These are phyloP conservation scores for Platyrinchus mystaceus DNA, from an alignment of 2,797 vertebrate genomes.

Conservation along the genomic window DNA sequence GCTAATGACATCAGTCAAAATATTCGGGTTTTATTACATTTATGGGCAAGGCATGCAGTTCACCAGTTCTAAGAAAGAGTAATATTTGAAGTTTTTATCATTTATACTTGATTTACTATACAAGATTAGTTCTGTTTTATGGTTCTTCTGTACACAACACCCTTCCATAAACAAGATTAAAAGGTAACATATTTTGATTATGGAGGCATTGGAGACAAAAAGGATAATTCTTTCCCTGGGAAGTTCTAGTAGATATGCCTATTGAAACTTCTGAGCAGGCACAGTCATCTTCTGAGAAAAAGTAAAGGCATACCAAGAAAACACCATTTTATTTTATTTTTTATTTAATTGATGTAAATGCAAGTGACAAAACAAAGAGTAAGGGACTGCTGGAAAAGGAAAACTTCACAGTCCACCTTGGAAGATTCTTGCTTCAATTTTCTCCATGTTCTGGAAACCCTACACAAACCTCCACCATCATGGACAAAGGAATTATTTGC, in stretches of 20 bases:
- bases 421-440: not conserved
- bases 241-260: not conserved
- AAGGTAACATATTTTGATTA: not conserved
- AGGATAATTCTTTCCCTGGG: not conserved
- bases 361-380: not conserved
- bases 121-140: not conserved
- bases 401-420: rapidly evolving
- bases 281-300: not conserved
- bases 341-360: not conserved
- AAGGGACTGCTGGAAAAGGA: not conserved
- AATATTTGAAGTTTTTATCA: not conserved
- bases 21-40: not conserved
- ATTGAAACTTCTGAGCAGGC: not conserved
- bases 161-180: not conserved
- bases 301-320: not conserved
- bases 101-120: not conserved
- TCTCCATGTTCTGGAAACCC: not conserved
- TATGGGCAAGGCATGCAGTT: not conserved
- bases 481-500: not conserved
- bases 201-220: not conserved
- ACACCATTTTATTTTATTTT: not conserved
- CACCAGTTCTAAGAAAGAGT: not conserved
- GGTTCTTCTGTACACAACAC: not conserved
- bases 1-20: not conserved
- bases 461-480: not conserved